phyloP scores from a whole-genome alignment of 2,797 vertebrate species.

The Diceros bicornis region DNA sequence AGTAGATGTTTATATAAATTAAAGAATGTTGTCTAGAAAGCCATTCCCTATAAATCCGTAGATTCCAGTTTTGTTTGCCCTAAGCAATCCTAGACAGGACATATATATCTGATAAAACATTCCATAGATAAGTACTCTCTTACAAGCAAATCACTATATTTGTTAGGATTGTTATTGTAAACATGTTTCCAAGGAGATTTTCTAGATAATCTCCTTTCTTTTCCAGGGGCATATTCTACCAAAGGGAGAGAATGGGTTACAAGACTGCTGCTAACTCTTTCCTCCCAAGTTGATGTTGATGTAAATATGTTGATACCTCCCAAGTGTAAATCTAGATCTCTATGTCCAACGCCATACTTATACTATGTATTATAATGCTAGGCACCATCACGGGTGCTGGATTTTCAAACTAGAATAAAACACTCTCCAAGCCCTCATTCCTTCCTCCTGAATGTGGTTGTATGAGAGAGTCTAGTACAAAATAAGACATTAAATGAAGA shows the following conservation, averaged over 20 bases:
- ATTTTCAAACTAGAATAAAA: neutral
- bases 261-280: neutral
- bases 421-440: neutral
- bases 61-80: neutral
- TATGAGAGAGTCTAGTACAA: neutral
- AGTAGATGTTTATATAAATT: neutral
- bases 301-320: neutral
- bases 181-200: neutral
- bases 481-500: neutral
- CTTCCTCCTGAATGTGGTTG: neutral
- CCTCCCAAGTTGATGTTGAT: neutral
- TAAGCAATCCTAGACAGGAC: neutral
- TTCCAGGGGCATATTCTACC: neutral
- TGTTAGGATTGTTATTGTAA: neutral
- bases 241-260: neutral
- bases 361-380: accelerated
- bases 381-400: neutral
- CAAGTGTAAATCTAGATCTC: neutral
- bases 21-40: neutral
- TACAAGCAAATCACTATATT: neutral
- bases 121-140: neutral
- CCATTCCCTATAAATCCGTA: neutral
- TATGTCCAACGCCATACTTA: neutral
- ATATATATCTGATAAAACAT: neutral
- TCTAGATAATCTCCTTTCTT: neutral